Evolutionary conservation across 2,888 invertebrate genomes (phyloP), one percentile per base, ranked within the genome.

Genomic region (Polylopha cassiicola): DNA sequence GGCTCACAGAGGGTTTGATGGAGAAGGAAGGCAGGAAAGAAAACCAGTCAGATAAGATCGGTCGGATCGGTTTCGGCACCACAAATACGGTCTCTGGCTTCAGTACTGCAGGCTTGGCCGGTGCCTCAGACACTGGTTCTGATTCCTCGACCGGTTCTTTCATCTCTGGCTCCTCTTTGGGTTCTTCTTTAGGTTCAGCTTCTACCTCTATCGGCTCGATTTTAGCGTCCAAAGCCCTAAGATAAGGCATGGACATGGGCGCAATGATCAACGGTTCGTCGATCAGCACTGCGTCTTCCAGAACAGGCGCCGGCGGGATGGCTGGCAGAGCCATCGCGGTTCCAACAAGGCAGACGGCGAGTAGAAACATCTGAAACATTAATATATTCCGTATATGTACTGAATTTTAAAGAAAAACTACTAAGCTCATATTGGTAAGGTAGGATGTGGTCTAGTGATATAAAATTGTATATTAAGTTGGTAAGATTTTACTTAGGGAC

Each of bases 301-400:
- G 27, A 10, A 32, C 1, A 1, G 39, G 36, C 1, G 50, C 45
- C 11, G 53, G 33, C 2, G 52, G 51, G 3, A 56, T 42, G 6
- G 57, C 38, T 2, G 73, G 73, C 15, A 65, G 39, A 6, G 71
- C 70, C 28, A 49, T 37, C 3, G 53, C 53, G 23, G 53, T 44
- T 3, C 58, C 55, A 5, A 63, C 38, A 22, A 76, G 46, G 46
- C 61, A 70, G 4, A 75, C 18, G 6, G 51, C 55, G 18, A 67
- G 7, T 0, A 51, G 16, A 39, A 55, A 46, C 73, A 73, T 73
- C 74, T 73, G 53, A 16, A 61, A 65, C 29, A 42, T 45, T n/a
- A n/a, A n/a, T n/a, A n/a, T n/a, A n/a, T n/a, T n/a, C n/a, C n/a
- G n/a, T n/a, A n/a, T n/a, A n/a, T n/a, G n/a, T n/a, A n/a, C n/a